Percentiles rank a stretch among this genome's conserved stretches.
Evolutionary conservation across 2,113 vertebrate species (phyloP).

Genomic region (Python bivittatus): DNA sequence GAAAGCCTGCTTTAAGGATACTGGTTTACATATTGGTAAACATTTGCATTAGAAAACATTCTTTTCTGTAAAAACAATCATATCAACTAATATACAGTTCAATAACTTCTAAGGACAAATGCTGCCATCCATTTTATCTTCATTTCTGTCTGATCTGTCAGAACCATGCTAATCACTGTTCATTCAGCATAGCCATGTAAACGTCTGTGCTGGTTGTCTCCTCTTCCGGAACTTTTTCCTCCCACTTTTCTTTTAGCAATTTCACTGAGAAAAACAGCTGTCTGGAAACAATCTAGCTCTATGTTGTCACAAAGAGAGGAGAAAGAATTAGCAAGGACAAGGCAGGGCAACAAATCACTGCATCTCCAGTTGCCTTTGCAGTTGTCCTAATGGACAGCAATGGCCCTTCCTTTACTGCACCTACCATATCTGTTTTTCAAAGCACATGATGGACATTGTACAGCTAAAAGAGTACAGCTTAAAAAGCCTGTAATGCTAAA

Average conservation of each 20-base stretch:
- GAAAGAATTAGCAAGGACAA: conserved; percentile 6
- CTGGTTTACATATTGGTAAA: not conserved
- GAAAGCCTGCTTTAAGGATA: not conserved
- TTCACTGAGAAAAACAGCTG: not conserved
- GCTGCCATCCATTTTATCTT: not conserved
- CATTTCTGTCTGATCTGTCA: not conserved
- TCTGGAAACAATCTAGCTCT: not conserved
- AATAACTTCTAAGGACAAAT: not conserved
- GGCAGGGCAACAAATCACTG: not conserved
- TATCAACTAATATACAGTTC: not conserved
- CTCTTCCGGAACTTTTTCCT: not conserved
- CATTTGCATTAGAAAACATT: not conserved
- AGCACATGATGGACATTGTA: no score
- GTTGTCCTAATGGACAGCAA: not conserved
- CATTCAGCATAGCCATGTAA: not conserved
- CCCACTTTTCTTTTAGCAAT: not conserved
- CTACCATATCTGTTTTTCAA: not conserved
- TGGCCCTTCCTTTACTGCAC: not conserved
- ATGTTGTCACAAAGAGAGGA: not conserved
- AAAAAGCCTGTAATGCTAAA: not conserved
- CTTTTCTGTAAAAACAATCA: not conserved
- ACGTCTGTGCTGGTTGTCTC: not conserved
- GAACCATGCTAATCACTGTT: not conserved
- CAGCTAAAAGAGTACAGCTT: no score
- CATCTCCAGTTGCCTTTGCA: not conserved